These are phyloP conservation scores for Caenorhabditis auriculariae DNA, from an alignment of 2,888 invertebrate genomes.

Conservation along the genomic window DNA sequence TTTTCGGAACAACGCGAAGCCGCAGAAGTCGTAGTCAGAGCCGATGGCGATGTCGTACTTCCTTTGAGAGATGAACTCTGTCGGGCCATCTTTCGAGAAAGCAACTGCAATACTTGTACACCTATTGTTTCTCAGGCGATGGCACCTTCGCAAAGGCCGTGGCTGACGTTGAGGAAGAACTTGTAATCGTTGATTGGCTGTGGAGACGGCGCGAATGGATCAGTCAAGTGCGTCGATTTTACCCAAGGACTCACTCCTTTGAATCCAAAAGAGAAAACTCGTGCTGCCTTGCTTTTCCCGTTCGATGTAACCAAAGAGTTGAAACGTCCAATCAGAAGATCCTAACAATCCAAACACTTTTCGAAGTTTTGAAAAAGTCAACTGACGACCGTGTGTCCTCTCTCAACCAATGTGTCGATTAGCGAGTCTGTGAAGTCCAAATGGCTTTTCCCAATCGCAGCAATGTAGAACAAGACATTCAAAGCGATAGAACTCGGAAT, in stretches of 20 bases:
- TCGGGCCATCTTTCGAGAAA: constrained; percentile 8
- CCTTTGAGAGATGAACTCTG: constrained; percentile 5
- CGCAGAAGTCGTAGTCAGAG: constrained; percentile 31
- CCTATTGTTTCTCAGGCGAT: background rate
- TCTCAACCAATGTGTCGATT: constrained; percentile 31
- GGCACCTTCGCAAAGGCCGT: constrained; percentile 18
- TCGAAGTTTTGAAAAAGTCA: background rate
- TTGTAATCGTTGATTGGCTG: constrained; percentile 9
- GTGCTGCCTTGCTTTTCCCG: constrained; percentile 6
- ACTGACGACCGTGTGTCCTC: constrained; percentile 44
- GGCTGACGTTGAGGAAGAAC: constrained; percentile 5
- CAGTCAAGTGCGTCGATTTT: constrained; percentile 15
- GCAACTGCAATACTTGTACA: constrained; percentile 19
- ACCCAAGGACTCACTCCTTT: constrained; percentile 24
- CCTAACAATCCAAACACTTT: constrained; percentile 12
- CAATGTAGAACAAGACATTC: constrained; percentile 30
- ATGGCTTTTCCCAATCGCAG: constrained; percentile 40
- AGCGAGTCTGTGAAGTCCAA: constrained; percentile 36
- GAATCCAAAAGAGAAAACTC: constrained; percentile 18
- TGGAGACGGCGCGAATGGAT: constrained; percentile 15
- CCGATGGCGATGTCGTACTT: constrained; percentile 31
- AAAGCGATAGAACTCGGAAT: background rate
- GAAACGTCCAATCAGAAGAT: constrained; percentile 23
- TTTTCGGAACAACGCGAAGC: constrained; percentile 14
- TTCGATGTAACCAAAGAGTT: constrained; percentile 25